A percentile compares a stretch with the other conserved stretches of the same genome.
Conservation (phyloP, 2,113 vertebrate species). For the Collichthys lucidus region DNA sequence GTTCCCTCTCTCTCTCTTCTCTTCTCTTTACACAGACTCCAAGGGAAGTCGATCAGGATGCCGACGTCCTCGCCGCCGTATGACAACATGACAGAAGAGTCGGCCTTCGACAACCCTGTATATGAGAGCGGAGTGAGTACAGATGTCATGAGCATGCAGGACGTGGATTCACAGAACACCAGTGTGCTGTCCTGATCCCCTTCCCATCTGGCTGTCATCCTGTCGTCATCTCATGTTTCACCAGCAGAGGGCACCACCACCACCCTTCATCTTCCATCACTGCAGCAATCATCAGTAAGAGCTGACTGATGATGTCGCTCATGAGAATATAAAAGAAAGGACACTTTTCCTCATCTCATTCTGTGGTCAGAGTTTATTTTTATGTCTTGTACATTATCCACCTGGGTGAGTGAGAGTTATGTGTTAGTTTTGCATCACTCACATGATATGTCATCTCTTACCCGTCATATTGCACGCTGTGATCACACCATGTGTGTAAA, state of each 20-base stretch:
- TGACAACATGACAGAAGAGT: conserved; percentile 94
- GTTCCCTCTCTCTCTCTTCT: conserved; percentile 28
- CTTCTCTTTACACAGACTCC: conserved; percentile 83
- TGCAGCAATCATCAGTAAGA: conserved; percentile 19
- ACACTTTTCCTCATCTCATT: background rate
- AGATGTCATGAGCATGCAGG: conserved; percentile 78
- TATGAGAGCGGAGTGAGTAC: conserved; percentile 97
- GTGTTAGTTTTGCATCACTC: background rate
- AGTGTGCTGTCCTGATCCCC: conserved; percentile 82
- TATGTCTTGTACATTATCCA: conserved; percentile 19
- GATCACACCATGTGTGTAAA: background rate
- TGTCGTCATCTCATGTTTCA: conserved; percentile 58
- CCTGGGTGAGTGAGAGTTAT: background rate
- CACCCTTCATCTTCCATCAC: conserved; percentile 24
- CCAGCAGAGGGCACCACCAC: conserved; percentile 70
- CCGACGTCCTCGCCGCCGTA: conserved; percentile 87
- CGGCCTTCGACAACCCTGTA: conserved; percentile 94
- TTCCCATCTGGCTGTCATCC: conserved; percentile 46
- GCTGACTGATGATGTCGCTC: background rate
- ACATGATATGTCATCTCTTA: conserved; percentile 15
- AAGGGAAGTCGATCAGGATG: conserved; percentile 90
- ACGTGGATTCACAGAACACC: conserved; percentile 83
- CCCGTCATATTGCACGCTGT: conserved; percentile 3
- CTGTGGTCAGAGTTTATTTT: conserved; percentile 23
- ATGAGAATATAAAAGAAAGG: background rate